Evolutionary conservation across 2,113 vertebrate genomes (phyloP).

Genomic region (Ia io): DNA sequence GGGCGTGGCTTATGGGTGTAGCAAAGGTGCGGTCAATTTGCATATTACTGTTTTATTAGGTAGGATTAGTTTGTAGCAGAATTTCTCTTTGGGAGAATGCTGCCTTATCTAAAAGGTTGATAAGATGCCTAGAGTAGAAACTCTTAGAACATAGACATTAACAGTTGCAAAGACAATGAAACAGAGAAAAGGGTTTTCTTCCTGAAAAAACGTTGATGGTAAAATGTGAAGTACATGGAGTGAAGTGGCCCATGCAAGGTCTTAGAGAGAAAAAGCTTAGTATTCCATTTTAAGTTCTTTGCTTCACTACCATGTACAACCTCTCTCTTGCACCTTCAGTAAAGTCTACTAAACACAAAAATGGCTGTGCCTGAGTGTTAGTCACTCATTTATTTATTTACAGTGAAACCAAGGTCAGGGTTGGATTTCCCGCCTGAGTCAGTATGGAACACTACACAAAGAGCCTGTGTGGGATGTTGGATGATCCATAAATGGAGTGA

Average conservation of each 20-base stretch:
- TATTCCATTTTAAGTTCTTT: neutral
- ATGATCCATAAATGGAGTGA: neutral
- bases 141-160: neutral
- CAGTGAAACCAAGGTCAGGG: neutral
- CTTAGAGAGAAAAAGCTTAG: neutral
- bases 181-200: neutral
- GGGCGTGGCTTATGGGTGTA: no score
- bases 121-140: neutral
- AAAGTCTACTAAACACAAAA: neutral
- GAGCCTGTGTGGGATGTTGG: rapidly evolving
- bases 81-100: neutral
- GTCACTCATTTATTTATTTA: neutral
- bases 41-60: no score
- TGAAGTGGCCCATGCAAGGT: neutral
- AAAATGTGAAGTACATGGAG: neutral
- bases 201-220: neutral
- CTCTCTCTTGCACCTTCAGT: neutral
- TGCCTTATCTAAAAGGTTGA: neutral
- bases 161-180: neutral
- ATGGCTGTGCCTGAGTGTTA: neutral
- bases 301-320: neutral
- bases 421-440: neutral
- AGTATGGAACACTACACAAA: no score
- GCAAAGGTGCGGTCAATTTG: no score
- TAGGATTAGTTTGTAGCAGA: neutral